Evolutionary conservation across 1,140 invertebrate genomes (phyloP), one percentile per base, ranked within the genome.

Genomic region (Macrocentrus cingulum): DNA sequence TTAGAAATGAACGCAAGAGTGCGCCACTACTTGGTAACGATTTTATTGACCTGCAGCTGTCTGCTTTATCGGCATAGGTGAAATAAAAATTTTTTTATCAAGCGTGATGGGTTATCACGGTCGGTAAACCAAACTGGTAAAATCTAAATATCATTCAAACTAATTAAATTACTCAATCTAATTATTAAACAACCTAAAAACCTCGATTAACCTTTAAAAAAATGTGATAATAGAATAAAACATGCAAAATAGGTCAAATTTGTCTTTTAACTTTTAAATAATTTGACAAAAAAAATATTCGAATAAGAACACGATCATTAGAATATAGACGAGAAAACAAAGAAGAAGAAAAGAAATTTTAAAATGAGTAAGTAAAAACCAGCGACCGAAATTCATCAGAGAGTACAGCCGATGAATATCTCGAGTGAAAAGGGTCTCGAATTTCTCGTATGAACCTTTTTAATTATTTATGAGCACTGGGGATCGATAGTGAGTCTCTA

Each of bases 401-500:
- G 25, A 29, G 9, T 29, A 32, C n/a, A 16, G 34, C 18, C 29
- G 46, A 18, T 16, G 13, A 49, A 49, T 49, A 49, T 16, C 13
- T 15, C 23, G 46, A 34, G 19, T 32, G 13, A 19, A 16, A 46
- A 29, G 13, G 36, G 32, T 49, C 20, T 46, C 15, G 32, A 36
- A 56, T 56, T 48, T 56, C 45, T 25, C 54, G 45, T 56, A 15
- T 37, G 54, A 16, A 49, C 45, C 45, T 56, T 48, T 48, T 56
- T 49, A 36, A 56, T 56, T 56, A 56, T 56, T 56, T 56, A 56
- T 56, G 54, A 56, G 44, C 16, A 2, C 39, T 19, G n/a, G n/a
- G 42, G 45, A 56, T 56, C 46, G 29, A 49, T 49, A 49, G 46
- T 16, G 18, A 5, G 29, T 23, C 18, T 23, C 25, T 29, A 23